These are phyloP conservation scores for Eulemur rubriventer DNA, from an alignment of 2,797 vertebrate species.

Conservation along the genomic window DNA sequence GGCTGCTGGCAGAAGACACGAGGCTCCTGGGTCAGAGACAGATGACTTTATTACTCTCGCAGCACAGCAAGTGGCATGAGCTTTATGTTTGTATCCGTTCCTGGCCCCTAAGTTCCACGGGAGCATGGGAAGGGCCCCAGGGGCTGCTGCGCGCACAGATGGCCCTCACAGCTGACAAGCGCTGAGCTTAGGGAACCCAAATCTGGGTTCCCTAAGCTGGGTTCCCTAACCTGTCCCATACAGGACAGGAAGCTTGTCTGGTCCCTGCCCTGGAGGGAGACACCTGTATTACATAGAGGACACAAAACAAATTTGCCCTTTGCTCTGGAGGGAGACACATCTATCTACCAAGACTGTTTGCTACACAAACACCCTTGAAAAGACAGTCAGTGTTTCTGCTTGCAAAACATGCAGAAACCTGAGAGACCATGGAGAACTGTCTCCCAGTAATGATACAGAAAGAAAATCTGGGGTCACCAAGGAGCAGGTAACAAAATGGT, in stretches of 20 bases:
- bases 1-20: not conserved
- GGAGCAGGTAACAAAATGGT: not conserved
- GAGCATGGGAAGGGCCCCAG: accelerated
- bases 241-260: not conserved
- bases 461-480: not conserved
- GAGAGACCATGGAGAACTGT: not conserved
- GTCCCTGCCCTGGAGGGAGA: no score
- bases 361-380: not conserved
- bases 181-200: not conserved
- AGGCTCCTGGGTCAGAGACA: not conserved
- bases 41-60: not conserved
- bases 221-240: no score
- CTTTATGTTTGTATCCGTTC: accelerated
- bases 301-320: not conserved
- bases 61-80: not conserved
- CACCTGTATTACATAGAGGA: not conserved
- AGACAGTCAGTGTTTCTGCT: not conserved
- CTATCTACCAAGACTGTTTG: not conserved
- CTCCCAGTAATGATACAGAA: not conserved
- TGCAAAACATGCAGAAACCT: not conserved
- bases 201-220: no score
- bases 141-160: accelerated
- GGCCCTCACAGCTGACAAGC: not conserved
- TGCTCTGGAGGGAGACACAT: not conserved
- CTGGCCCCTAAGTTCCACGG: accelerated